Percentiles rank a stretch among this genome's conserved stretches.
Conservation (phyloP, 1,140 invertebrate species). For the Bombus sibiricus region DNA sequence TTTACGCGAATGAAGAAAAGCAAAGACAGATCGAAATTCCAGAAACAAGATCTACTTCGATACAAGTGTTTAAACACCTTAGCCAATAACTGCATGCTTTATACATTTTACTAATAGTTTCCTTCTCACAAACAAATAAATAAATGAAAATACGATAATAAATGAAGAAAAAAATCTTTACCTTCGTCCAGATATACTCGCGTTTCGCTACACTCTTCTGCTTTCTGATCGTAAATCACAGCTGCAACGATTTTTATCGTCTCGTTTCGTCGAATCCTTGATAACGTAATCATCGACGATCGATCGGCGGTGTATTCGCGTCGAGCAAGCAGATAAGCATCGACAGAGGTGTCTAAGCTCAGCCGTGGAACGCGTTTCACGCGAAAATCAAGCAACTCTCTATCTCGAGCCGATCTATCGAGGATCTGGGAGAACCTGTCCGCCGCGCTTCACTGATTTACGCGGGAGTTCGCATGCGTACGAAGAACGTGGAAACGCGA, state of each 20-base stretch:
- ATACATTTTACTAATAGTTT: too few species aligned
- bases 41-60: not conserved
- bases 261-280: conserved; percentile 25
- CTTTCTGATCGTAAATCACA: not conserved
- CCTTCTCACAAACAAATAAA: too few species aligned
- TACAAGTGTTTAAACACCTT: too few species aligned
- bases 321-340: conserved; percentile 23
- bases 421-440: conserved; percentile 19
- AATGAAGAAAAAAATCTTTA: not conserved
- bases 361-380: conserved; percentile 28
- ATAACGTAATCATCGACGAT: conserved; percentile 44
- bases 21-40: not conserved
- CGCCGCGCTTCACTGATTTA: conserved; percentile 23
- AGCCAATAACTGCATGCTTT: too few species aligned
- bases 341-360: conserved; percentile 1
- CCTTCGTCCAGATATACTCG: not conserved
- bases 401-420: conserved; percentile 31
- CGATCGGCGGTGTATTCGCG: conserved; percentile 8
- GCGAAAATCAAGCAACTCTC: conserved; percentile 26
- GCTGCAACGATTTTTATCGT: not conserved
- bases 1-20: conserved; percentile 7
- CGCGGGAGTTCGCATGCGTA: not conserved
- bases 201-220: not conserved
- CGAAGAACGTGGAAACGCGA: not conserved
- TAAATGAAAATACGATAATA: too few species aligned